These are phyloP conservation scores for Apis florea DNA, from an alignment of 1,140 invertebrate species.

Conservation along the genomic window DNA sequence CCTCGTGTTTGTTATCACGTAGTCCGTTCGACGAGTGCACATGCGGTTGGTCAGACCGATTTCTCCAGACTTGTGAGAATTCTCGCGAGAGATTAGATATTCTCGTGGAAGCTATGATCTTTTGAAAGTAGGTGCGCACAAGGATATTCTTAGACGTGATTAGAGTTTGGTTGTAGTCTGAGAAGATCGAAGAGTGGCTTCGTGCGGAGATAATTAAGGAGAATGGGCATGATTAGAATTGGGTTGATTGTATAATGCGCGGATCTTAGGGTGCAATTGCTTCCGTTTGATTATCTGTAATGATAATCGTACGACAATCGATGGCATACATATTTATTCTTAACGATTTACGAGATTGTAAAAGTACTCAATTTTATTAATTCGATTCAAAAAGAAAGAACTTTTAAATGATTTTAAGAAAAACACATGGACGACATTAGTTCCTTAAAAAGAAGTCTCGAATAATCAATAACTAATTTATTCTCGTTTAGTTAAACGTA, in stretches of 20 bases:
- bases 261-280: too few species aligned
- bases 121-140: neutral
- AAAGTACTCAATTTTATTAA: too few species aligned
- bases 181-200: neutral
- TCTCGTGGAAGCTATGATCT: neutral
- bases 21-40: constrained; percentile 13
- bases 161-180: neutral
- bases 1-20: constrained; percentile 12
- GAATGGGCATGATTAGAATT: neutral
- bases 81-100: neutral
- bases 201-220: neutral
- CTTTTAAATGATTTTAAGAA: too few species aligned
- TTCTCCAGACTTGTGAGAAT: neutral
- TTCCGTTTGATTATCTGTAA: too few species aligned
- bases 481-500: too few species aligned
- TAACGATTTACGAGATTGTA: too few species aligned
- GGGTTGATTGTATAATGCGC: neutral
- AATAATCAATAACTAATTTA: too few species aligned
- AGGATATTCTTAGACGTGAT: neutral
- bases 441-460: too few species aligned
- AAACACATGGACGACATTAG: too few species aligned
- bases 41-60: neutral
- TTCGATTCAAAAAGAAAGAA: too few species aligned
- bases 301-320: too few species aligned
- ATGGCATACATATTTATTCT: too few species aligned